Evolutionary conservation across 2,888 invertebrate genomes (phyloP).

Genomic region (Geotrupes spiniger): DNA sequence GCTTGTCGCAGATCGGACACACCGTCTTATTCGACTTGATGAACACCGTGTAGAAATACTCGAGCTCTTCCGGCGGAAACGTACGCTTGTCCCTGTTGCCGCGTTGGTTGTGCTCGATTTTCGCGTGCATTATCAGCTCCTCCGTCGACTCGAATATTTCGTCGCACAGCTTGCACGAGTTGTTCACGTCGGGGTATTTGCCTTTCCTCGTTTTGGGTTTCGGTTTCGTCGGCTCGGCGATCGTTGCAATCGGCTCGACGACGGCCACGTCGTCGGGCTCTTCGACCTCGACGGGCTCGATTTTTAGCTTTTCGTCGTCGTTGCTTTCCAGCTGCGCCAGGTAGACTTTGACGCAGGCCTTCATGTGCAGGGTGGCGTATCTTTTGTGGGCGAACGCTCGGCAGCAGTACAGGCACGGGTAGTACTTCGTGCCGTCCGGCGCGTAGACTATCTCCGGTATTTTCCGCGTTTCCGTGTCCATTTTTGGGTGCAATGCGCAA

Average conservation of each 20-base stretch:
- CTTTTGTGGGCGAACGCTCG: constrained; percentile 29
- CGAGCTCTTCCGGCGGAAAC: constrained; percentile 25
- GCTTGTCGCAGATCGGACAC: constrained; percentile 28
- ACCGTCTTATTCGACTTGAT: constrained; percentile 22
- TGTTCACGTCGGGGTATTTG: neutral
- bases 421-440: constrained; percentile 30
- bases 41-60: constrained; percentile 24
- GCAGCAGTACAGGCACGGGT: constrained; percentile 30
- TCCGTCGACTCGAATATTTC: constrained; percentile 24
- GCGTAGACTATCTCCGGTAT: constrained; percentile 28
- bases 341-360: constrained; percentile 19
- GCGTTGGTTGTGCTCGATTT: constrained; percentile 25
- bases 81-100: constrained; percentile 21
- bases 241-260: too few species aligned
- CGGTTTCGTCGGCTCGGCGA: neutral
- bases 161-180: constrained; percentile 25
- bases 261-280: too few species aligned
- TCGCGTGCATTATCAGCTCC: constrained; percentile 27
- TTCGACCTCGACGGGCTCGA: neutral
- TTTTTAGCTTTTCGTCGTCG: neutral
- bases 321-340: constrained; percentile 4
- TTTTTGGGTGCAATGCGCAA: too few species aligned
- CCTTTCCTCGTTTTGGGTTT: neutral
- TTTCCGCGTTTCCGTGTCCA: too few species aligned
- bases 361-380: constrained; percentile 24